Conservation (phyloP, 2,797 vertebrate genomes). For the Fistularia tabacaria region DNA sequence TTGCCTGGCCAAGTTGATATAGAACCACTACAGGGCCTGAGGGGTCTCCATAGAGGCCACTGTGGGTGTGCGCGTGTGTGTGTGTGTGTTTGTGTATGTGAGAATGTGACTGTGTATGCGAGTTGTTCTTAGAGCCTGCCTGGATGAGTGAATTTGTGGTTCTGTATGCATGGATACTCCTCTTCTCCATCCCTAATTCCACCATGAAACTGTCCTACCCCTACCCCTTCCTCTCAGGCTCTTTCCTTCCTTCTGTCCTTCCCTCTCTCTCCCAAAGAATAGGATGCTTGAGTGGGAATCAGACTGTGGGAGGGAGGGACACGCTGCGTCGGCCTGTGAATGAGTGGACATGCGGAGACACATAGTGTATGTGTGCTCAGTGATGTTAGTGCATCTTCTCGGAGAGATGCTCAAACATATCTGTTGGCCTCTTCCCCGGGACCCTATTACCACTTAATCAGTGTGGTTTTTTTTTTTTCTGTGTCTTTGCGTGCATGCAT, state of each 20-base stretch:
- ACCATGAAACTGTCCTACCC: not conserved
- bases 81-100: constrained; percentile 15
- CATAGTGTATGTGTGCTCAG: constrained; percentile 31
- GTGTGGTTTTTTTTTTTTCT: constrained; percentile 1
- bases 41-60: constrained; percentile 53
- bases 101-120: constrained; percentile 7
- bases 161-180: constrained; percentile 69
- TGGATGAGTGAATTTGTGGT: constrained; percentile 55
- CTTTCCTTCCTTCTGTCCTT: constrained; percentile 5
- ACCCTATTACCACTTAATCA: constrained; percentile 46
- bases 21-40: constrained; percentile 51
- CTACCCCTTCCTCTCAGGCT: constrained; percentile 8
- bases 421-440: constrained; percentile 40
- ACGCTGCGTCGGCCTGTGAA: constrained; percentile 62
- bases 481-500: constrained; percentile 1
- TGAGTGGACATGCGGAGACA: constrained; percentile 66
- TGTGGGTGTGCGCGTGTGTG: constrained; percentile 21
- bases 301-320: constrained; percentile 50
- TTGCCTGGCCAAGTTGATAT: constrained; percentile 51
- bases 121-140: constrained; percentile 50
- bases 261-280: constrained; percentile 59
- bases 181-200: constrained; percentile 26
- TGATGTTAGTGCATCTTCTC: constrained; percentile 46
- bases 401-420: constrained; percentile 65
- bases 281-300: constrained; percentile 68